Conservation (phyloP, 2,888 invertebrate genomes). For the Agrotis ipsilon region DNA sequence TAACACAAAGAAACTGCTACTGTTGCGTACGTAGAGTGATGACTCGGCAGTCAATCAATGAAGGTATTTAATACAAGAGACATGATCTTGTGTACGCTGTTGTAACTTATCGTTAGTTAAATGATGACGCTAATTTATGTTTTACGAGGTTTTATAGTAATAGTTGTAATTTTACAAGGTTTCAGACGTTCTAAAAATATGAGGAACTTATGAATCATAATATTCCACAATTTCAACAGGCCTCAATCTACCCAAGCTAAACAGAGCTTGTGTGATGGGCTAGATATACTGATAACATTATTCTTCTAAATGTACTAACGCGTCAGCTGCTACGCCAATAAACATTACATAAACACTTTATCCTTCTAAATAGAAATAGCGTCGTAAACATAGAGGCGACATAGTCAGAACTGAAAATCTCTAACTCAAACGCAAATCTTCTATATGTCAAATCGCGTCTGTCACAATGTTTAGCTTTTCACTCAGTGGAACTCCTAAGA, state of each 20-base stretch:
- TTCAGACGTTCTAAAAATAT: neutral
- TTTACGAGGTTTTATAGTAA: neutral
- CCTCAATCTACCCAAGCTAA: too few relatives aligned
- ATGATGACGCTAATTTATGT: neutral
- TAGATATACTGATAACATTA: too few relatives aligned
- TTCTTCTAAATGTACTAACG: too few relatives aligned
- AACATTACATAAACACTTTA: too few relatives aligned
- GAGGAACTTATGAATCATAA: too few relatives aligned
- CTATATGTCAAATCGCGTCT: too few relatives aligned
- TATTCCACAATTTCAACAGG: too few relatives aligned
- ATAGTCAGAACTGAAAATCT: neutral
- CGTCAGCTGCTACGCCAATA: neutral
- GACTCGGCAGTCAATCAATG: constrained; percentile 65
- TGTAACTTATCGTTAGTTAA: neutral
- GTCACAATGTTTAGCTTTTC: too few relatives aligned
- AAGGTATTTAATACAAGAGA: constrained; percentile 17
- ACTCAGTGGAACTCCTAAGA: too few relatives aligned
- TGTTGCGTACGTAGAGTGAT: constrained; percentile 71
- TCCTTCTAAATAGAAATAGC: neutral
- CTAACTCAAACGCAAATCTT: too few relatives aligned
- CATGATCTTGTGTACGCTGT: constrained; percentile 5
- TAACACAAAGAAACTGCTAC: constrained; percentile 68
- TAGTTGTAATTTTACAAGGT: too few relatives aligned
- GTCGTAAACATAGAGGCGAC: neutral
- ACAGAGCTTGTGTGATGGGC: too few relatives aligned